Evolutionary conservation across 2,888 invertebrate genomes (phyloP).

Genomic region (Eupithecia subfuscata): DNA sequence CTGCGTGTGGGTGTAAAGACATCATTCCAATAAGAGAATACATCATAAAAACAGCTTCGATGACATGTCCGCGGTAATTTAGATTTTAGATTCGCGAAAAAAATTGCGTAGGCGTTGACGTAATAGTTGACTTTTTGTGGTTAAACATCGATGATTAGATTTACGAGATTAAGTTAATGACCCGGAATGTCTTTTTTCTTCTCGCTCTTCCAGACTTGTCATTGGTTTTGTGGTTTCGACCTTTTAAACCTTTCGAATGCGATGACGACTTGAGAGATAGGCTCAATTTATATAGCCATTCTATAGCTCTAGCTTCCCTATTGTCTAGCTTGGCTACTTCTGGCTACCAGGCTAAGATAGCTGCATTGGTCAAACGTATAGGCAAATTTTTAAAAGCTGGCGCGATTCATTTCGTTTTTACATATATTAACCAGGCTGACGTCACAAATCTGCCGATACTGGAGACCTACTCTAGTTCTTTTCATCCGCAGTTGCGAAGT

Average conservation of each 20-base stretch:
- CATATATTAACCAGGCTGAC: too few relatives aligned
- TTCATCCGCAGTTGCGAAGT: too few relatives aligned
- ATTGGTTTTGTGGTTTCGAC: neutral
- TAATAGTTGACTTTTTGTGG: conserved; percentile 4
- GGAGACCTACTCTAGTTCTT: too few relatives aligned
- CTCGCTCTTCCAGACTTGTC: neutral
- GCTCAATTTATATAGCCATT: too few relatives aligned
- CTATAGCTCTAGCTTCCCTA: too few relatives aligned
- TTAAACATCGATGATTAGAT: neutral
- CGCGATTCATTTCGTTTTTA: too few relatives aligned
- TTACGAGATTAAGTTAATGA: neutral
- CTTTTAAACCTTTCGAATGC: neutral
- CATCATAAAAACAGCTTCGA: conserved; percentile 25
- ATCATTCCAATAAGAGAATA: conserved; percentile 12
- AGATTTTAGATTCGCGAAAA: neutral
- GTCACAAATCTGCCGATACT: too few relatives aligned
- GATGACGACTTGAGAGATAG: neutral
- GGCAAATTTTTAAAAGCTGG: too few relatives aligned
- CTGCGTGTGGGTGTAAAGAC: conserved; percentile 30
- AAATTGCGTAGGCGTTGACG: conserved; percentile 18
- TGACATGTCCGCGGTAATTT: conserved; percentile 25
- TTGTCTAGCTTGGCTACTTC: neutral
- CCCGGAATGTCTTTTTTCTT: neutral
- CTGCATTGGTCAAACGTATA: neutral
- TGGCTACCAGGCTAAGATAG: neutral